Conservation (phyloP, 2,797 vertebrate species). For the Adelosebastes latens region DNA sequence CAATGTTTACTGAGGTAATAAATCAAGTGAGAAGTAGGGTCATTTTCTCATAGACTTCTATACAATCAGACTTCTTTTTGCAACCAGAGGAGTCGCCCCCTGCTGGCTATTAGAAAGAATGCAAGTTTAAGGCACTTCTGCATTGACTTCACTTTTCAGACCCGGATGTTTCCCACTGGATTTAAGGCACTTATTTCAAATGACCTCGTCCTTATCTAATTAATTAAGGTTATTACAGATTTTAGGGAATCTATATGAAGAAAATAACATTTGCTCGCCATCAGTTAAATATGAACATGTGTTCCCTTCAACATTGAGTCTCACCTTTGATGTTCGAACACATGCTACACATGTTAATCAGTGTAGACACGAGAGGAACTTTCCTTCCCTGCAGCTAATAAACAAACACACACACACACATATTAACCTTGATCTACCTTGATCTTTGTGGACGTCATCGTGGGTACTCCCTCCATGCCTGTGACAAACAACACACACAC, state of each 20-base stretch:
- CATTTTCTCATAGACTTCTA: no score
- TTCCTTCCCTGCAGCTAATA: constrained; percentile 42
- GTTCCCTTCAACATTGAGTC: constrained; percentile 1
- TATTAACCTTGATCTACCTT: constrained; percentile 71
- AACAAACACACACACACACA: neutral
- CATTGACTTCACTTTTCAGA: no score
- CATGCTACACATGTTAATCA: constrained; percentile 30
- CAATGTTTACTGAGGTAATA: no score
- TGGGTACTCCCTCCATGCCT: constrained; percentile 38
- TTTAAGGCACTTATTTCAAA: neutral
- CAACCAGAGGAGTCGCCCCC: no score
- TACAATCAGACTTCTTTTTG: no score
- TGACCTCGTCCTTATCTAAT: neutral
- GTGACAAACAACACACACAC: constrained; percentile 47
- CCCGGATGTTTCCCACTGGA: no score
- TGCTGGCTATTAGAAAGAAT: no score
- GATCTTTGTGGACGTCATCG: constrained; percentile 48
- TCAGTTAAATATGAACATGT: neutral
- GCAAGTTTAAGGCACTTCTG: no score
- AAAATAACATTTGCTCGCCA: neutral
- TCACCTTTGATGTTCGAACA: constrained; percentile 43
- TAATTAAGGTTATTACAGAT: neutral
- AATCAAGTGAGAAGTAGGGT: fast-evolving
- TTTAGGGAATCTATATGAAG: neutral
- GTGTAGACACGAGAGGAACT: constrained; percentile 39